Evolutionary conservation across 2,888 invertebrate genomes (phyloP), one percentile per base, ranked within the genome.

Genomic region (Dasypogon diadema): DNA sequence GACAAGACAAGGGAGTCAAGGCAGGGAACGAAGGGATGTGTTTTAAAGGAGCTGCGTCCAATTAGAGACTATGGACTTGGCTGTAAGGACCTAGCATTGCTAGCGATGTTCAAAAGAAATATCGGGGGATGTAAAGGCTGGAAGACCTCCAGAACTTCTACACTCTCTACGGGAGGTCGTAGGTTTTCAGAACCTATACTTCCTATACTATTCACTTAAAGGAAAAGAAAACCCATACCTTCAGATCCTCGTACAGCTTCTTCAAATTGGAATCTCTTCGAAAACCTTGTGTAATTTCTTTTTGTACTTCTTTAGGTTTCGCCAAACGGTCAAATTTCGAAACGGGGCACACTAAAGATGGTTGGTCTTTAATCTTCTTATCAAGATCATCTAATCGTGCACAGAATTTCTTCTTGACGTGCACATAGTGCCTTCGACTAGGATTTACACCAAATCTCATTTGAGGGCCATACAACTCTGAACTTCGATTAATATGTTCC

Each of bases 361-460:
- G 68, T 0, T 80, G 78, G 26, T 82, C 79, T 0, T 82, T 80
- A 2, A 77, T 79, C 2, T 79, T 81, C 55, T 82, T 82, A 46
- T 84, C 84, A 65, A 84, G 79, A 4, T 82, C 80, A 75, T 84
- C 82, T 72, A 85, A 83, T n/a, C 83, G 81, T 79, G 82, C 81
- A 76, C 84, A 82, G 65, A 84, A 85, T 0, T 82, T 80, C 26
- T 82, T 82, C 0, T 79, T 80, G 2, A 80, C 81, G 0, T 82
- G 82, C 2, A 80, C 78, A 70, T 82, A 89, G 79, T 91, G 91
- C 78, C 89, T 86, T 56, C 89, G 87, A 77, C 89, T 88, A 1
- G 92, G 90, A 87, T 91, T 89, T 80, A 90, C 89, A 0, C 92
- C 92, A 81, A 90, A 88, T 34, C 92, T 83, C 65, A 90, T 88